A percentile compares a stretch with the other conserved stretches of the same genome.
Conservation (phyloP, 1,140 invertebrate species). For the Oscheius sp. region DNA sequence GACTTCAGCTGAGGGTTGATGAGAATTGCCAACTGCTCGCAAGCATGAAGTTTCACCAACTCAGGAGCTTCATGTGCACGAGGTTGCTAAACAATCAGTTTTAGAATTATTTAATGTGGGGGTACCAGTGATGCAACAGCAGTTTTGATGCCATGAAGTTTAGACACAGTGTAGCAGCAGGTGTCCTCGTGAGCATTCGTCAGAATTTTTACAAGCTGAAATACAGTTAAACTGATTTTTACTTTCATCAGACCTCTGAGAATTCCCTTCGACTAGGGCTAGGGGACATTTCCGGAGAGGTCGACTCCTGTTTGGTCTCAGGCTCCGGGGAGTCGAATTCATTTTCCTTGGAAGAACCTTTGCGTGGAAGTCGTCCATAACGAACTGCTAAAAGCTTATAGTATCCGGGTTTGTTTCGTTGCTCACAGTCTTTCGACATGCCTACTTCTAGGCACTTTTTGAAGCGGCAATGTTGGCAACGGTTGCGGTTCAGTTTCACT, state of each 20-base stretch:
- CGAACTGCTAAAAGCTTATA: conserved; percentile 8
- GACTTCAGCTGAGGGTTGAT: background rate
- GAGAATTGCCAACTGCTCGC: conserved; percentile 16
- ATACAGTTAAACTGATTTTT: background rate
- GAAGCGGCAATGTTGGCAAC: conserved; percentile 96
- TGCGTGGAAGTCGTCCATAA: conserved; percentile 2
- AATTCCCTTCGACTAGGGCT: background rate
- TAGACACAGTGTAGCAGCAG: background rate
- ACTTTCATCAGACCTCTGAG: background rate
- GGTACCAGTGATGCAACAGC: background rate
- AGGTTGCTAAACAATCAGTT: background rate
- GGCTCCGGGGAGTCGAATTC: background rate
- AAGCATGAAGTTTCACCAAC: background rate
- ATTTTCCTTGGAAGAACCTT: background rate
- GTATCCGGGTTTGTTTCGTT: background rate
- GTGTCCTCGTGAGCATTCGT: background rate
- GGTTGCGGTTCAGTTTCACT: conserved; percentile 88
- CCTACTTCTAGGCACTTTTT: conserved; percentile 94
- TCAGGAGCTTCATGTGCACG: background rate
- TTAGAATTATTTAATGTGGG: background rate
- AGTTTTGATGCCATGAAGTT: background rate
- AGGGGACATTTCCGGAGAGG: background rate
- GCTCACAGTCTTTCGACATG: conserved; percentile 44
- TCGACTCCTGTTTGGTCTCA: background rate
- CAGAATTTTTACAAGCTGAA: background rate